A percentile compares a stretch with the other conserved stretches of the same genome.
Conservation (phyloP, 2,113 vertebrate species). For the Centropus unirufus region DNA sequence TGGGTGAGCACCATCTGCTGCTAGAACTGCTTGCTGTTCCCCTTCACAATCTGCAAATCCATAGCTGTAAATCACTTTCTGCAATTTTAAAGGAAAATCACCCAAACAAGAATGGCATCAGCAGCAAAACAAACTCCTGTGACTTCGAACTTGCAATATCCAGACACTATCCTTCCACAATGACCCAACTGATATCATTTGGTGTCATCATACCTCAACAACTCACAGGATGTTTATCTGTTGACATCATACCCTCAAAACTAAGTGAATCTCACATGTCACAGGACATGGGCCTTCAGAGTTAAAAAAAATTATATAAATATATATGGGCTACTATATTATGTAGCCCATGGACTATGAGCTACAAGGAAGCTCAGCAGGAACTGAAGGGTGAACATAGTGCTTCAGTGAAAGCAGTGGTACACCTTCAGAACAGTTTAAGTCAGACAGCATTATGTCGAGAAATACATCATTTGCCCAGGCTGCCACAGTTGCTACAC, state of each 20-base stretch:
- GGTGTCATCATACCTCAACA: neutral
- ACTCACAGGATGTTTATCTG: neutral
- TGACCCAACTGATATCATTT: accelerated
- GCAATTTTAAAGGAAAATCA: accelerated
- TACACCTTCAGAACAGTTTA: neutral
- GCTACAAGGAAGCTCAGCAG: neutral
- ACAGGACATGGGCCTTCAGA: neutral
- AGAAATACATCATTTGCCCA: neutral
- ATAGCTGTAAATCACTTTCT: neutral
- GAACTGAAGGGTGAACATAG: neutral
- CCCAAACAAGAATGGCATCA: neutral
- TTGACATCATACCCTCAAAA: neutral
- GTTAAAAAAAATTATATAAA: neutral
- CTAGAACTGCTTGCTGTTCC: neutral
- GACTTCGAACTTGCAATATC: neutral
- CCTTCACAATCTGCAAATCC: neutral
- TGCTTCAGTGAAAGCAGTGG: neutral
- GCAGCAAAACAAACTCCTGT: neutral
- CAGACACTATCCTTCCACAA: neutral
- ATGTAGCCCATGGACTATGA: accelerated
- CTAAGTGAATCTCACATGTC: accelerated
- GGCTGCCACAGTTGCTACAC: neutral
- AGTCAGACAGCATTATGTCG: neutral
- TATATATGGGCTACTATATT: too few relatives aligned
- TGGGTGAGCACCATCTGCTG: neutral